Evolutionary conservation across 2,797 vertebrate genomes (phyloP), one percentile per base, ranked within the genome.

Genomic region (Oophaga sylvatica): DNA sequence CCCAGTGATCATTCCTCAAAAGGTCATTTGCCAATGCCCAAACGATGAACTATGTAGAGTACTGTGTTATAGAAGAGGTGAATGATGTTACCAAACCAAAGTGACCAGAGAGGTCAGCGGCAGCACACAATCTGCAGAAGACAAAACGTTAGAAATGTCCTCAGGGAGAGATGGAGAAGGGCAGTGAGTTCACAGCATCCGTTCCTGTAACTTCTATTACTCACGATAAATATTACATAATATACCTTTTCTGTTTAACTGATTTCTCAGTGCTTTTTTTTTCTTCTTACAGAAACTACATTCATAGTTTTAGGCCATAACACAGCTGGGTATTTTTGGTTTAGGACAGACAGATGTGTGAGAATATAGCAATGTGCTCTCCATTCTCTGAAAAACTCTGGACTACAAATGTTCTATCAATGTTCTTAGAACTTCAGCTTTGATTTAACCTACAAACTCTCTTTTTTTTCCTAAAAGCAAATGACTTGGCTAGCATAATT

Each of bases 1-100:
- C 78, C 29, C 80, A 81, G 48, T 67, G 17, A 81, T n/a, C 41
- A 81, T 81, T 81, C 80, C 80, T 81, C 12, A 48, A 67, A 81
- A 53, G 80, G 80, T 81, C 80, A 81, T n/a, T n/a, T 48, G 35
- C 60, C 80, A 81, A 41, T 81, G 35, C 62, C 41, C 35, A 81
- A 48, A 26, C 80, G 48, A 48, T 81, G 45, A 63, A 16, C 60
- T 48, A 60, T 62, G 35, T 62, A 76, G 57, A 45, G 70, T 48
- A 7, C 59, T 29, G 22, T 84, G 22, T 76, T 26, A 29, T 35
- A 20, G 26, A 57, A 83, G 31, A 83, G 12, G 70, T 76, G 82
- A 84, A 71, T 76, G 35, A 84, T 76, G 70, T n/a, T 48, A 73
- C 31, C 3, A 76, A 48, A 22, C 8, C 35, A 60, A 22, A 10